phyloP scores from a whole-genome alignment of 2,797 vertebrate genomes.

The Silurus lanzhouensis region DNA sequence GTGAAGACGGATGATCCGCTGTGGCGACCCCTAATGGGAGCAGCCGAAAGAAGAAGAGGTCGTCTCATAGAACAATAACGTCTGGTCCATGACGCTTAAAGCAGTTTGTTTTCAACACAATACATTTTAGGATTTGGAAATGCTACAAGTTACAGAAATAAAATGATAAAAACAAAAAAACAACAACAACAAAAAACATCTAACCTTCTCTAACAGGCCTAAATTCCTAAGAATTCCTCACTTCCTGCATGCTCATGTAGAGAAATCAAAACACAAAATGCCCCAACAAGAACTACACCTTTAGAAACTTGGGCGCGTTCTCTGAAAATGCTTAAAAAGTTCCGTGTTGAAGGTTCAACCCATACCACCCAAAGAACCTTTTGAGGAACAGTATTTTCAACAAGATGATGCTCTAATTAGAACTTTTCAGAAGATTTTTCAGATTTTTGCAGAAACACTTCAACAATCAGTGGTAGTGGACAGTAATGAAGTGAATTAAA shows the following conservation, averaged over 20 bases:
- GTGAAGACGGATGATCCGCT: no score
- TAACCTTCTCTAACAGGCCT: neutral
- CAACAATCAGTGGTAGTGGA: no score
- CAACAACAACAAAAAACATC: no score
- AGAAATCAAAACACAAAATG: neutral
- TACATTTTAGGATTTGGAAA: neutral
- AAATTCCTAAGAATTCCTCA: neutral
- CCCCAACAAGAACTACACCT: neutral
- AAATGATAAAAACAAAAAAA: neutral
- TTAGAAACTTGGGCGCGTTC: neutral
- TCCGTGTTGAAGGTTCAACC: neutral
- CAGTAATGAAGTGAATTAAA: no score
- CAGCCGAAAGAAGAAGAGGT: neutral
- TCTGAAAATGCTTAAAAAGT: neutral
- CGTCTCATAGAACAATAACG: neutral
- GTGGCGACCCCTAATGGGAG: no score
- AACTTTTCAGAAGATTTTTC: neutral
- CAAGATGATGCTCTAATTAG: neutral
- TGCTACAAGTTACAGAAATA: neutral
- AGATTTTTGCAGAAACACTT: neutral
- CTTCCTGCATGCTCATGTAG: neutral
- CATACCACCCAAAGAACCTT: neutral
- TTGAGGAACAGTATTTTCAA: neutral
- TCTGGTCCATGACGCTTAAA: neutral
- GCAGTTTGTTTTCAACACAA: neutral